Evolutionary conservation across 1,140 invertebrate species (phyloP).

Genomic region (Hypothenemus hampei): DNA sequence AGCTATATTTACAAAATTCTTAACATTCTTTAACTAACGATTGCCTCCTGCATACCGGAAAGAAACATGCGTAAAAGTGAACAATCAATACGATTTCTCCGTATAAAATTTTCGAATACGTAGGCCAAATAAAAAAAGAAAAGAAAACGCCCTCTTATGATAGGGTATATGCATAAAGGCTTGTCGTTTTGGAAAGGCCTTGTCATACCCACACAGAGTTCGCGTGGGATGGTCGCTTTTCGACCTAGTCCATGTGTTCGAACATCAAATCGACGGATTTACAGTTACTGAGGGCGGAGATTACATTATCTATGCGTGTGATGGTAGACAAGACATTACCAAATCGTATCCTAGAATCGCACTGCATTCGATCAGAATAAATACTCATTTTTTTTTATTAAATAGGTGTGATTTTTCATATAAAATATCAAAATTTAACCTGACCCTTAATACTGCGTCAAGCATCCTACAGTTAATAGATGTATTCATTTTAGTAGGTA

Average conservation of each 20-base stretch:
- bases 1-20: slow-evolving; percentile 20
- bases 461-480: too few relatives aligned
- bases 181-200: slow-evolving; percentile 4
- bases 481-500: too few relatives aligned
- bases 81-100: neutral
- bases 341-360: too few relatives aligned
- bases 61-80: neutral
- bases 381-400: too few relatives aligned
- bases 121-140: neutral
- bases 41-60: neutral
- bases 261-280: neutral
- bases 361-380: too few relatives aligned
- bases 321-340: too few relatives aligned
- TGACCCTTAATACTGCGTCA: too few relatives aligned
- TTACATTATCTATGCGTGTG: slow-evolving; percentile 3
- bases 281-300: slow-evolving; percentile 3
- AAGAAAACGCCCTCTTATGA: neutral
- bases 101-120: neutral
- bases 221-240: slow-evolving; percentile 5
- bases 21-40: slow-evolving; percentile 15
- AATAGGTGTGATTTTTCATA: too few relatives aligned
- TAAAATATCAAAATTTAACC: too few relatives aligned
- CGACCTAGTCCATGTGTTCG: slow-evolving; percentile 7
- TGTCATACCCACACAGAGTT: slow-evolving; percentile 1
- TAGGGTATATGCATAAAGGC: neutral